Base-by-base conservation (phyloP, 2,113 vertebrate species). In the Tyrannus savana region DNA sequence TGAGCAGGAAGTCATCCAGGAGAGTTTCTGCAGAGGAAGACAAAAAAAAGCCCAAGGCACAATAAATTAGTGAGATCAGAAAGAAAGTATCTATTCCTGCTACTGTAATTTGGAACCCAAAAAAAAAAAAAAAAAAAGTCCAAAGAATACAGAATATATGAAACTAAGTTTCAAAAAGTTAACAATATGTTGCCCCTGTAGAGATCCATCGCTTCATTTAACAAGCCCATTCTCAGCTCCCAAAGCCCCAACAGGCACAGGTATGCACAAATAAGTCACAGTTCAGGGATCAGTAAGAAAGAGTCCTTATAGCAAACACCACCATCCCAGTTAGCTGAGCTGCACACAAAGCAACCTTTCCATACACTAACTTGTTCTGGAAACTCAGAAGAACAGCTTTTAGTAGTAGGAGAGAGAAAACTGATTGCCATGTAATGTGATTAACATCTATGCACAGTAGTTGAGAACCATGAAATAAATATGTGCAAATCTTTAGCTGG, bases 1-100 rank as follows among this genome's bases (percentile, higher is more conserved):
- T 99, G 96, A 99, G 98, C 84, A 99, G 98, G 96, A 99, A 99
- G 96, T 99, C 99, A 97, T 99, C 99, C 88, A 99, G 98, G 47
- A 99, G 99, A 42, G 98, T 98, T 91, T 99, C 99, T 99, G 98
- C 49, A 96, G 89, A 97, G 89, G 83, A 97, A 97, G 58, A 90
- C 73, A 85, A 97, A 96, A 75, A 75, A 89, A 86, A n/a, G 18
- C 15, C 31, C 76, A 92, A 74, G 56, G 28, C 59, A 73, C 35
- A 91, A 76, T 35, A 58, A 8, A 23, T 79, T 55, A 84, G 5
- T 41, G 39, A 46, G 37, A 55, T 13, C 13, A 69, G 9, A 24
- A 87, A 67, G 50, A 75, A 12, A 62, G 11, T 10, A 71, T n/a
- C 28, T 63, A 63, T 25, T 35, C 7, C 7, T 58, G 16, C 25